Conservation (phyloP, 2,888 invertebrate genomes). For the Yponomeuta evonymella region DNA sequence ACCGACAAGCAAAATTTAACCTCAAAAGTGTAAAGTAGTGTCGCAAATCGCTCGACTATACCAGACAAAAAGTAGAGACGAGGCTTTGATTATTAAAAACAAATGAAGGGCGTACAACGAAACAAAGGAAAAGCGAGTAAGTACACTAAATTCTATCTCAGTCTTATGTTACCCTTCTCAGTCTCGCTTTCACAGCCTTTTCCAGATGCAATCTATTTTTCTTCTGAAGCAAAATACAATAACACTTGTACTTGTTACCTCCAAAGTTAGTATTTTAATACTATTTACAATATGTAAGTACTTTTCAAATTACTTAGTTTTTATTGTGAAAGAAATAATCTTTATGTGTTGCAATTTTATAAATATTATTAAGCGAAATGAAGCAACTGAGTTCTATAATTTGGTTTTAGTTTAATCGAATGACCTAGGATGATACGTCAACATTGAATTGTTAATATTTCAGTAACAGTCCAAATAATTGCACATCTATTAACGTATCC, state of each 20-base stretch:
- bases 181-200: constrained; percentile 70
- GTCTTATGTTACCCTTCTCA: constrained; percentile 66
- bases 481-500: too few relatives aligned
- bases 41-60: constrained; percentile 4
- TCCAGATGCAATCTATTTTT: constrained; percentile 76
- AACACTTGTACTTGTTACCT: constrained; percentile 32
- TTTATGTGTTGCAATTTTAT: too few relatives aligned
- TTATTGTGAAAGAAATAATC: too few relatives aligned
- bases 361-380: too few relatives aligned
- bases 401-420: too few relatives aligned
- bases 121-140: constrained; percentile 66
- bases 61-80: background rate
- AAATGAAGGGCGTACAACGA: constrained; percentile 48
- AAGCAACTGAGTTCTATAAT: too few relatives aligned
- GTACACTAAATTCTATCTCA: constrained; percentile 60
- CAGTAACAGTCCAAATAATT: too few relatives aligned
- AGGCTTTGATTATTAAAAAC: constrained; percentile 7
- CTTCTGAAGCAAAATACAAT: constrained; percentile 73
- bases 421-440: too few relatives aligned
- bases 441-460: too few relatives aligned
- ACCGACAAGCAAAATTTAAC: background rate
- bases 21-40: background rate
- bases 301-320: background rate
- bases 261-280: constrained; percentile 1
- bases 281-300: constrained; percentile 6